Evolutionary conservation across 2,797 vertebrate genomes (phyloP).

Genomic region (Babyrousa celebensis): DNA sequence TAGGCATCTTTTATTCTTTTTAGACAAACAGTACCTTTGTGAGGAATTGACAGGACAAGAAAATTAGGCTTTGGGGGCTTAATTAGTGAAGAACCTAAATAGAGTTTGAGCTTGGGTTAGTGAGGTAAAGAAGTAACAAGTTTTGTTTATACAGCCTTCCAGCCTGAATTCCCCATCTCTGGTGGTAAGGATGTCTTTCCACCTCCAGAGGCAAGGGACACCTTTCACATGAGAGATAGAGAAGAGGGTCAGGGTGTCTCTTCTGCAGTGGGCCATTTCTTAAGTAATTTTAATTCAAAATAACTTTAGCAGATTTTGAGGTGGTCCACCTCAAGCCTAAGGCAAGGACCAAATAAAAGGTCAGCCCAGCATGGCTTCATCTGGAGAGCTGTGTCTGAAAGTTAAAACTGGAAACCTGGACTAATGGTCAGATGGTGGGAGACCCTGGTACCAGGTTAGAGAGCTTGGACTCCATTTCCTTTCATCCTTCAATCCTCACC

Average conservation of each 20-base stretch:
- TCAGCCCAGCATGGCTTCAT: background rate
- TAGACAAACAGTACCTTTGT: background rate
- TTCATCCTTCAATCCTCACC: background rate
- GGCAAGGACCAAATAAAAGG: background rate
- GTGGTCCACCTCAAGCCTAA: background rate
- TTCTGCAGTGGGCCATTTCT: background rate
- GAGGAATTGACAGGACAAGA: background rate
- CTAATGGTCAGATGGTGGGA: background rate
- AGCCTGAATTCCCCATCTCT: background rate
- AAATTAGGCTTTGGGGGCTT: background rate
- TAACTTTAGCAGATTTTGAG: background rate
- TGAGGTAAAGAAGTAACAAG: background rate
- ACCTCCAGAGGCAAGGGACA: background rate
- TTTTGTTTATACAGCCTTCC: background rate
- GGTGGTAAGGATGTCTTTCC: background rate
- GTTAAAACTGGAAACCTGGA: background rate
- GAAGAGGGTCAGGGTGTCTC: background rate
- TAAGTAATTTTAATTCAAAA: background rate
- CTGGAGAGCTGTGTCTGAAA: background rate
- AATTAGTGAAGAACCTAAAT: background rate
- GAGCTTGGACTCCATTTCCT: background rate
- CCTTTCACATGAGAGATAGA: background rate
- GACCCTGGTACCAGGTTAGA: background rate
- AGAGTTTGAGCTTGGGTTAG: background rate
- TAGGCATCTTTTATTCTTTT: background rate